Evolutionary conservation across 2,113 vertebrate genomes (phyloP).

Genomic region (Cisticola juncidis): DNA sequence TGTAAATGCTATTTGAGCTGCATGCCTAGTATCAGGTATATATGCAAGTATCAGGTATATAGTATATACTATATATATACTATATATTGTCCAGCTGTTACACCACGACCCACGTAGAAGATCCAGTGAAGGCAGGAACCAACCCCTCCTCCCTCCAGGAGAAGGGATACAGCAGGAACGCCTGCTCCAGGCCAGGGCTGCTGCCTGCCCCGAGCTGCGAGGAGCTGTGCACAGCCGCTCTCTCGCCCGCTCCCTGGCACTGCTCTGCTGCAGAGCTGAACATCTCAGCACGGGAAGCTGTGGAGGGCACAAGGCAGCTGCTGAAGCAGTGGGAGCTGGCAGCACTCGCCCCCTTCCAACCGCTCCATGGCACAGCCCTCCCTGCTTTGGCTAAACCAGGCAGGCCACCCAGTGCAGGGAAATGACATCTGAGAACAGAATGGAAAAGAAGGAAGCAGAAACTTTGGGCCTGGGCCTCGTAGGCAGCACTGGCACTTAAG

Average conservation of each 20-base stretch:
- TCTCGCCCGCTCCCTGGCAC: neutral
- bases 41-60: too few species aligned
- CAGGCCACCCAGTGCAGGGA: neutral
- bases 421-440: neutral
- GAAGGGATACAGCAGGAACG: accelerated
- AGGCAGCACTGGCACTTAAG: neutral
- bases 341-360: neutral
- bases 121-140: neutral
- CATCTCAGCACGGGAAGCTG: neutral
- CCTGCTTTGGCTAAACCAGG: neutral
- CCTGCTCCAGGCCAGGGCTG: neutral
- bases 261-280: neutral
- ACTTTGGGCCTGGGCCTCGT: neutral
- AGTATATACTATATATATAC: too few species aligned
- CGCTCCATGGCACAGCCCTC: neutral
- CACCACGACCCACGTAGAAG: accelerated
- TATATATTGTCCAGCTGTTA: neutral
- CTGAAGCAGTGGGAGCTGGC: neutral
- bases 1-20: neutral
- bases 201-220: accelerated
- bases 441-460: neutral
- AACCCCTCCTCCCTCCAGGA: neutral
- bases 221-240: neutral
- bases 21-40: neutral
- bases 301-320: neutral